These are phyloP conservation scores for Tipula vernalis DNA, from an alignment of 2,888 invertebrate species.

Conservation along the genomic window DNA sequence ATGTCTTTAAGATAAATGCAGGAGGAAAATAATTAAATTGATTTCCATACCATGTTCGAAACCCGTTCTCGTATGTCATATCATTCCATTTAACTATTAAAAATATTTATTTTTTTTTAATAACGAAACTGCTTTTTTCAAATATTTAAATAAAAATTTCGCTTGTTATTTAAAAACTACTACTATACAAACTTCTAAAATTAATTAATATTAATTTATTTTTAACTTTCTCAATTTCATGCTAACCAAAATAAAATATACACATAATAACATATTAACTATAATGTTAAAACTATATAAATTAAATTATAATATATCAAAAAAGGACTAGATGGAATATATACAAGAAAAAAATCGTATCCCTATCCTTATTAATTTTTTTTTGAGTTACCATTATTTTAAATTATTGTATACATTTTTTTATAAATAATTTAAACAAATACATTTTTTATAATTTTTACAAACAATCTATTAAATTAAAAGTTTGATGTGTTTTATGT, in stretches of 20 bases:
- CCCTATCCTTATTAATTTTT: conserved; percentile 35
- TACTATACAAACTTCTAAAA: not conserved
- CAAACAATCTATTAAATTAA: not conserved
- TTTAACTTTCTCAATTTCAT: conserved; percentile 11
- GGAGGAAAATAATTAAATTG: not conserved
- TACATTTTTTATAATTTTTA: not conserved
- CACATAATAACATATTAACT: not conserved
- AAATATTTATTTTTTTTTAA: not conserved
- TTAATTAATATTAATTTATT: conserved; percentile 7
- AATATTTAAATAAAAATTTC: not conserved
- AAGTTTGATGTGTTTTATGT: not conserved
- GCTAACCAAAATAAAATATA: conserved; percentile 8
- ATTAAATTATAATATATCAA: not conserved
- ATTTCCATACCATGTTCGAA: not conserved
- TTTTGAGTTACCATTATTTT: not conserved
- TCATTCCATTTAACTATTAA: not conserved
- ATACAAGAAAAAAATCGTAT: conserved; percentile 33
- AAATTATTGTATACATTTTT: not conserved
- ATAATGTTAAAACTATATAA: not conserved
- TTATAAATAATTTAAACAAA: not conserved
- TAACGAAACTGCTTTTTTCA: not conserved
- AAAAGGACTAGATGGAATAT: conserved; percentile 29
- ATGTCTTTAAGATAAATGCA: too few relatives aligned
- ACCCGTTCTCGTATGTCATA: not conserved
- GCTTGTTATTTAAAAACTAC: not conserved